These are phyloP conservation scores for Leptopilina myrica DNA, from an alignment of 2,888 invertebrate species.

Conservation along the genomic window DNA sequence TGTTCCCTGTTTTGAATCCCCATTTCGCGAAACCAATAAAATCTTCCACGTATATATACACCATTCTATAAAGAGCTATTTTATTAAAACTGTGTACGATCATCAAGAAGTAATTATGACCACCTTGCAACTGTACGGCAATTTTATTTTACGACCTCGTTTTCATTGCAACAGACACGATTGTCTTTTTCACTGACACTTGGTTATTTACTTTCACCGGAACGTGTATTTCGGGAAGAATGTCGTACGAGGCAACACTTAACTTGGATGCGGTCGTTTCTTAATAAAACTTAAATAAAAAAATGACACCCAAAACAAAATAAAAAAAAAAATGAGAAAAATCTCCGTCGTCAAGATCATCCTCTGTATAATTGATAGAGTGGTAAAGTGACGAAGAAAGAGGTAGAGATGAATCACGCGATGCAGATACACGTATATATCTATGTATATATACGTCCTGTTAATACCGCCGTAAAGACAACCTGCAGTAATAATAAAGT, in stretches of 20 bases:
- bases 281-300: slow-evolving; percentile 11
- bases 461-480: slow-evolving; percentile 70
- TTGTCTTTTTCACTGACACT: slow-evolving; percentile 42
- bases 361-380: slow-evolving; percentile 55
- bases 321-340: slow-evolving; percentile 20
- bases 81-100: slow-evolving; percentile 30
- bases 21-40: slow-evolving; percentile 12
- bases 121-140: slow-evolving; percentile 36
- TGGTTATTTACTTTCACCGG: slow-evolving; percentile 42
- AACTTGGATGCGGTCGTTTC: slow-evolving; percentile 45
- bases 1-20: neutral
- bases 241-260: slow-evolving; percentile 43
- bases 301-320: slow-evolving; percentile 14
- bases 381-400: slow-evolving; percentile 51
- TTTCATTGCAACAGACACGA: slow-evolving; percentile 33
- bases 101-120: slow-evolving; percentile 29
- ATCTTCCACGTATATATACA: neutral
- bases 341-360: slow-evolving; percentile 51
- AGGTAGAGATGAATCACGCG: slow-evolving; percentile 53
- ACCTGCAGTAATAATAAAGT: slow-evolving; percentile 71
- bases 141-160: slow-evolving; percentile 39
- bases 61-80: slow-evolving; percentile 27
- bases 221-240: slow-evolving; percentile 44
- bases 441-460: slow-evolving; percentile 48
- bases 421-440: slow-evolving; percentile 41